A percentile compares a stretch with the other conserved stretches of the same genome.
phyloP scores from a whole-genome alignment of 2,888 invertebrate genomes.

The Bruchidius siliquastri region DNA sequence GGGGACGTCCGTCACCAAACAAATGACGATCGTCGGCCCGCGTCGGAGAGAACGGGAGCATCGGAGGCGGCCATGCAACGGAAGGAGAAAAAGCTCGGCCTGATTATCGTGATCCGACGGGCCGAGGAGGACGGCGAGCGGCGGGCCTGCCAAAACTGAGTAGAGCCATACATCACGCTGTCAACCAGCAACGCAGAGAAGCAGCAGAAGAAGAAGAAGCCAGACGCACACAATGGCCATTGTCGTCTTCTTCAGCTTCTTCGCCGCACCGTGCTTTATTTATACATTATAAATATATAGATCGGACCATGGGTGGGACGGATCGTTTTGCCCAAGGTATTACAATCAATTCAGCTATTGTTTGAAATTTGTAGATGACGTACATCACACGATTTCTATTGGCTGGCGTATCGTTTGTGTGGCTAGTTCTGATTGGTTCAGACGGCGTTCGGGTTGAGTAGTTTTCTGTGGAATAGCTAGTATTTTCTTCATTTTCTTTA shows the following conservation, averaged over 20 bases:
- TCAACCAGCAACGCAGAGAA: not conserved
- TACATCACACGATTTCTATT: too few relatives aligned
- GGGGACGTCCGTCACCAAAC: slow-evolving; percentile 8
- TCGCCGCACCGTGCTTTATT: not conserved
- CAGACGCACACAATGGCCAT: not conserved
- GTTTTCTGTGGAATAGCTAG: too few relatives aligned
- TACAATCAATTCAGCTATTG: too few relatives aligned
- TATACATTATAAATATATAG: not conserved
- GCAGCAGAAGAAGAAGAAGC: not conserved
- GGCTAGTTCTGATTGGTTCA: too few relatives aligned
- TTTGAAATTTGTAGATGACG: too few relatives aligned
- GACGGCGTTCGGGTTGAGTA: too few relatives aligned
- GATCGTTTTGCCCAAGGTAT: not conserved
- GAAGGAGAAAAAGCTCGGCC: not conserved
- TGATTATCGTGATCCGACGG: not conserved
- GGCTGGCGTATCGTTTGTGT: too few relatives aligned
- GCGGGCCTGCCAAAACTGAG: slow-evolving; percentile 6
- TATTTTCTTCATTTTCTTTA: too few relatives aligned
- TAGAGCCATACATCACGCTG: slow-evolving; percentile 11
- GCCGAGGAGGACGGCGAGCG: not conserved
- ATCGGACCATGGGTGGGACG: not conserved
- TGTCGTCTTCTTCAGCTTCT: not conserved
- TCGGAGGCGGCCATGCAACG: not conserved
- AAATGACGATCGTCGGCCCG: slow-evolving; percentile 10
- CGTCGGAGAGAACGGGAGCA: slow-evolving; percentile 5